A percentile compares a stretch with the other conserved stretches of the same genome.
Conservation (phyloP, 2,888 invertebrate species). For the Xanthorhoe designata region DNA sequence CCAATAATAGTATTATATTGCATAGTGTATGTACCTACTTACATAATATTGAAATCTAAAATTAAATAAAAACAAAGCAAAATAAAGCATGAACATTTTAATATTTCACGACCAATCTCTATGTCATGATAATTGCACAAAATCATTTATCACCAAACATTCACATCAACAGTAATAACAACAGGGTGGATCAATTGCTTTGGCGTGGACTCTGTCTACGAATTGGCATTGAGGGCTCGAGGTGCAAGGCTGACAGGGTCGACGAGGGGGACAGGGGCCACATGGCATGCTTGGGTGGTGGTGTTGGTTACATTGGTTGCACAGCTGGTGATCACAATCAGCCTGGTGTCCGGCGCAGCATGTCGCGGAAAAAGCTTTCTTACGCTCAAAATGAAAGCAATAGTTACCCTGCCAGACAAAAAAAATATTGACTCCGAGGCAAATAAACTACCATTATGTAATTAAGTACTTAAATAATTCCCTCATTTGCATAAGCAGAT, state of each 20-base stretch:
- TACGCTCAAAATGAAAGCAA: constrained; percentile 69
- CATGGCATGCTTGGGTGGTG: constrained; percentile 27
- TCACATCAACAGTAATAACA: constrained; percentile 52
- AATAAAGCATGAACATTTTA: constrained; percentile 44
- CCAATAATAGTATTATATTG: too few species aligned
- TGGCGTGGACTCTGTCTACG: constrained; percentile 53
- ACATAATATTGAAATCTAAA: not conserved
- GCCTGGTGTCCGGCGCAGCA: constrained; percentile 26
- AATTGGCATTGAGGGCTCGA: constrained; percentile 53
- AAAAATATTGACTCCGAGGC: constrained; percentile 42
- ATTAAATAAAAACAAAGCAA: constrained; percentile 33
- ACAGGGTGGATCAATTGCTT: constrained; percentile 45
- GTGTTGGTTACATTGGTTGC: constrained; percentile 35
- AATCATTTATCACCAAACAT: constrained; percentile 45
- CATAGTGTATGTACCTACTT: not conserved
- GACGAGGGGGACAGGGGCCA: constrained; percentile 40
- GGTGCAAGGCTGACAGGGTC: constrained; percentile 38
- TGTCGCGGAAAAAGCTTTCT: constrained; percentile 46
- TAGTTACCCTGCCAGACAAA: constrained; percentile 66
- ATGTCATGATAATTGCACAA: constrained; percentile 44
- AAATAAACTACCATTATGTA: not conserved
- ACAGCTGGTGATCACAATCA: constrained; percentile 34
- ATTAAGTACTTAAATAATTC: constrained; percentile 44
- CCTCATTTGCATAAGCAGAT: constrained; percentile 74
- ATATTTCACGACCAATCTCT: constrained; percentile 62